These are phyloP conservation scores for Tringa solitaria DNA, from an alignment of 2,113 vertebrate genomes.

Conservation along the genomic window DNA sequence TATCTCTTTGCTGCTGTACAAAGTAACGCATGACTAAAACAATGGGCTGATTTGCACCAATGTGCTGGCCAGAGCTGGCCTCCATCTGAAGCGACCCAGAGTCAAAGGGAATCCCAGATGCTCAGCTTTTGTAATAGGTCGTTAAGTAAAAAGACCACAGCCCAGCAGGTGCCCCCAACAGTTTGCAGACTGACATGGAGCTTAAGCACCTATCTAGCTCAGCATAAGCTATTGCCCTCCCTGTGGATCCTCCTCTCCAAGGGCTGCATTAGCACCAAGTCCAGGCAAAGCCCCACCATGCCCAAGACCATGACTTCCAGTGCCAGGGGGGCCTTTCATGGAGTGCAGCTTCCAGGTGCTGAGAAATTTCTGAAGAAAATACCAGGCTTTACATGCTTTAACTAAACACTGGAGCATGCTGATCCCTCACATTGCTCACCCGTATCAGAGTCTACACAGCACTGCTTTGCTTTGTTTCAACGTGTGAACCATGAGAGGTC, in stretches of 20 bases:
- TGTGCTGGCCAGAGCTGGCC: neutral
- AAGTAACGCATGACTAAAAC: neutral
- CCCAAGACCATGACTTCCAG: neutral
- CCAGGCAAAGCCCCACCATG: neutral
- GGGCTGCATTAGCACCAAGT: neutral
- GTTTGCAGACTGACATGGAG: neutral
- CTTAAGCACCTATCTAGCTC: neutral
- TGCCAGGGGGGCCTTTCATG: neutral
- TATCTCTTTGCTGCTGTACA: neutral
- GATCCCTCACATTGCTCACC: neutral
- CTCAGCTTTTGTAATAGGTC: neutral
- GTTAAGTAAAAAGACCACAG: neutral
- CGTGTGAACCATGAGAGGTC: neutral
- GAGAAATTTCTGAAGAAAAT: neutral
- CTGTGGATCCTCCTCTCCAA: neutral
- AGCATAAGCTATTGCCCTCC: neutral
- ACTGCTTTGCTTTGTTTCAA: neutral
- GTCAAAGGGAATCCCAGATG: neutral
- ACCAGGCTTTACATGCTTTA: neutral
- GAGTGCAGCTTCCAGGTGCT: neutral
- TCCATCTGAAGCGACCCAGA: neutral
- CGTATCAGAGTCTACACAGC: accelerated
- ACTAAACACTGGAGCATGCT: neutral
- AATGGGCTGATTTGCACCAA: neutral
- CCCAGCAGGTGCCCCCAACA: neutral